phyloP scores from a whole-genome alignment of 2,113 vertebrate genomes.

The Melanocharis versteri region DNA sequence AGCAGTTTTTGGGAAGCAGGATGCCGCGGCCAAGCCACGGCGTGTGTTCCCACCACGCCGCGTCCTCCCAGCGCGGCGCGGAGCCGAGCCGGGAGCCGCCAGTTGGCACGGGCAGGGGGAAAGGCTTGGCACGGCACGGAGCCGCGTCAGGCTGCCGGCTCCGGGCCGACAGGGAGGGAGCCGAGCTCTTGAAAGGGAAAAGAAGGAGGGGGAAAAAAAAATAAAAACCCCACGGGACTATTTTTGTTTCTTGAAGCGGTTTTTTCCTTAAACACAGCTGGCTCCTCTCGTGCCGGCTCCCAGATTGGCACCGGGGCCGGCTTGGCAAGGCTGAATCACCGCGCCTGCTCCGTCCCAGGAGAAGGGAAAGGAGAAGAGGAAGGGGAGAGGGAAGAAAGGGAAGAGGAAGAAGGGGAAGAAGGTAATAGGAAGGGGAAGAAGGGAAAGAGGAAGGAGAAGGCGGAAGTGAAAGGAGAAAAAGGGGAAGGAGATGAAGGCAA shows the following conservation, averaged over 20 bases:
- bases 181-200: background rate
- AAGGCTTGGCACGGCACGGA: background rate
- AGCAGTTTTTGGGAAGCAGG: background rate
- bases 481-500: fast-evolving
- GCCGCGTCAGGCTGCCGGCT: background rate
- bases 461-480: too few relatives aligned
- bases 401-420: too few relatives aligned
- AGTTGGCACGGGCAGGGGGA: background rate
- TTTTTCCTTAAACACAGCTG: conserved; percentile 47
- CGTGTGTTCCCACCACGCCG: background rate
- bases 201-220: background rate
- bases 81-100: background rate
- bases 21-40: background rate
- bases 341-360: background rate
- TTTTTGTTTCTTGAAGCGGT: conserved; percentile 12
- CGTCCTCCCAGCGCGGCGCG: background rate
- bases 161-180: background rate
- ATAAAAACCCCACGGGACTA: background rate
- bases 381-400: background rate
- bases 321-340: background rate
- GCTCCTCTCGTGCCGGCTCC: conserved; percentile 17
- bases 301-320: background rate
- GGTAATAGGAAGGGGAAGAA: background rate
- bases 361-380: background rate
- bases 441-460: too few relatives aligned